phyloP scores from a whole-genome alignment of 2,113 vertebrate genomes.

The Saccopteryx leptura region DNA sequence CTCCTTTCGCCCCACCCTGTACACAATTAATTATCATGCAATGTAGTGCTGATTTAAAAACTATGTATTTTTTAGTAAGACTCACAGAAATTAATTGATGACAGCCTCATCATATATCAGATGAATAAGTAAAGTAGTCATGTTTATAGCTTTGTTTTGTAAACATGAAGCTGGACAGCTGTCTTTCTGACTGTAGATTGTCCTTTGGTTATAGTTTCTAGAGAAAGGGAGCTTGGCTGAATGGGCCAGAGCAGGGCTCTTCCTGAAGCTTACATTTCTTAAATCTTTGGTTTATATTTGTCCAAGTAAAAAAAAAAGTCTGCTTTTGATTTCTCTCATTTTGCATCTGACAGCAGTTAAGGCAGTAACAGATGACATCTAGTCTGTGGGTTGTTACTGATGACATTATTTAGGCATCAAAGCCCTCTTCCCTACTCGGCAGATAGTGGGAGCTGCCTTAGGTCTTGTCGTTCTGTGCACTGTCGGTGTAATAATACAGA shows the following conservation, averaged over 20 bases:
- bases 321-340: constrained; percentile 30
- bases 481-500: not conserved
- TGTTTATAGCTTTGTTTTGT: not conserved
- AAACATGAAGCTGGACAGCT: not conserved
- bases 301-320: not conserved
- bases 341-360: not conserved
- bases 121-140: not conserved
- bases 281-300: not conserved
- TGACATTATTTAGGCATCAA: constrained; percentile 29
- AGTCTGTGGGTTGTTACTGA: not conserved
- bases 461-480: constrained; percentile 30
- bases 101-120: not conserved
- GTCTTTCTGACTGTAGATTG: not conserved
- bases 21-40: constrained; percentile 33
- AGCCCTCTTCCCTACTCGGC: not conserved
- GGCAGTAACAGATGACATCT: not conserved
- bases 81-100: constrained; percentile 17
- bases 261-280: constrained; percentile 1
- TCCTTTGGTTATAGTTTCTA: not conserved
- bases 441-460: not conserved
- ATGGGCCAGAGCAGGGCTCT: not conserved
- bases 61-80: constrained; percentile 16
- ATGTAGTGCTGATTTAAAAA: not conserved
- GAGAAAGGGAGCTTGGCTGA: not conserved
- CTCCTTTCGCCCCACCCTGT: too few relatives aligned